Percentiles rank a stretch among this genome's conserved stretches.
Evolutionary conservation across 2,113 vertebrate genomes (phyloP).

Genomic region (Cololabis saira): DNA sequence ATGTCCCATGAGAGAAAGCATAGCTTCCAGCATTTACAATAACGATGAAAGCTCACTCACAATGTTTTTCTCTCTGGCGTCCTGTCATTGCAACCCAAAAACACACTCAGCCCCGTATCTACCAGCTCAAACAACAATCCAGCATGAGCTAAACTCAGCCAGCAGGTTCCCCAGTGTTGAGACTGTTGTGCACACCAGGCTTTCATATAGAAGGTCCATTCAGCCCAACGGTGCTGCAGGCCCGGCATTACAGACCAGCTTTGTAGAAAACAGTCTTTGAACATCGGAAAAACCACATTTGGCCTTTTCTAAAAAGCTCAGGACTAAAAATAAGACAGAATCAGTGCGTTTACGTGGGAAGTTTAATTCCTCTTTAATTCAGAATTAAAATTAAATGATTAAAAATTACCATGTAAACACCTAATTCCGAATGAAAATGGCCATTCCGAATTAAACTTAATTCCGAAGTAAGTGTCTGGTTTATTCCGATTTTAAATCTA

Average conservation of each 20-base stretch:
- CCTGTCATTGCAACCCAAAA: not conserved
- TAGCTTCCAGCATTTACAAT: slow-evolving; percentile 47
- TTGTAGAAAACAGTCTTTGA: slow-evolving; percentile 38
- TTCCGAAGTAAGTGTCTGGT: too few species aligned
- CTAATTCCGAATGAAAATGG: too few species aligned
- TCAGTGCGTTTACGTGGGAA: too few species aligned
- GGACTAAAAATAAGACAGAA: slow-evolving; percentile 49
- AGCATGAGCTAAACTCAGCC: slow-evolving; percentile 44
- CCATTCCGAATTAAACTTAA: too few species aligned
- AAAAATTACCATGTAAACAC: too few species aligned
- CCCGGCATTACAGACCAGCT: slow-evolving; percentile 26
- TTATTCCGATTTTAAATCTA: too few species aligned
- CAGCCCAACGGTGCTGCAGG: slow-evolving; percentile 36
- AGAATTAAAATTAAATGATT: too few species aligned
- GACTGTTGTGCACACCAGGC: slow-evolving; percentile 14
- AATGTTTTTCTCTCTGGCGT: slow-evolving; percentile 34
- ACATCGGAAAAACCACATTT: slow-evolving; percentile 26
- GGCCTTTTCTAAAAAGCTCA: slow-evolving; percentile 30
- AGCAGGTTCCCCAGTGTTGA: slow-evolving; percentile 59
- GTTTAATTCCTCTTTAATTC: too few species aligned
- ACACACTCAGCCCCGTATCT: not conserved
- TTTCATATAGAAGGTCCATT: slow-evolving; percentile 67
- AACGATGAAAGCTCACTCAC: slow-evolving; percentile 11
- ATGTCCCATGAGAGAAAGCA: slow-evolving; percentile 17
- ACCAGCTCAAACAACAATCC: slow-evolving; percentile 25